These are phyloP conservation scores for Onychomys arenicola DNA, from an alignment of 2,797 vertebrate species.

Conservation along the genomic window DNA sequence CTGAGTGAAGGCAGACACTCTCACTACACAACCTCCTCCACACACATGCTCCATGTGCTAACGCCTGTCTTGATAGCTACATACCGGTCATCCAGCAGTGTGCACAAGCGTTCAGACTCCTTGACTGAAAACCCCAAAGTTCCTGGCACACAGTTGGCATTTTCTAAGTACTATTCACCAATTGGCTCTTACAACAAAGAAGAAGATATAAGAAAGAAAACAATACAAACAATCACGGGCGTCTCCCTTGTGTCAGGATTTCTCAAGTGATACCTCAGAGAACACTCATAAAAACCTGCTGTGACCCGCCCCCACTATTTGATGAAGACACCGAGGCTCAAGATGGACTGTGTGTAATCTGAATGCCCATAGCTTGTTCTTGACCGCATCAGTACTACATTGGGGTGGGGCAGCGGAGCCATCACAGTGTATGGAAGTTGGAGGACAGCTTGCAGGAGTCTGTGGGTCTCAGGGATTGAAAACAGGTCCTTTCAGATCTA, in stretches of 20 bases:
- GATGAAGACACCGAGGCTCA: background rate
- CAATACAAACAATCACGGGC: background rate
- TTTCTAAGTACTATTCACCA: background rate
- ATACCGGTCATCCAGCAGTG: background rate
- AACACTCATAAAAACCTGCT: slow-evolving; percentile 5
- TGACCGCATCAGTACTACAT: background rate
- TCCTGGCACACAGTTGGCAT: background rate
- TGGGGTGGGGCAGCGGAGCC: background rate
- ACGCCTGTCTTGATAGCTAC: background rate
- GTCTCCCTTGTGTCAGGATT: background rate
- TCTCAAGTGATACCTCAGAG: background rate
- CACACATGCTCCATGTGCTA: background rate
- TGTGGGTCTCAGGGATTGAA: background rate
- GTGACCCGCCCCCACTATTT: background rate
- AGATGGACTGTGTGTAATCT: background rate
- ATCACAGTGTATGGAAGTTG: background rate
- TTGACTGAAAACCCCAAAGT: background rate
- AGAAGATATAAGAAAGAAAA: background rate
- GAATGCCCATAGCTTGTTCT: background rate
- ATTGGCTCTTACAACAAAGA: background rate
- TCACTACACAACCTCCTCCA: background rate
- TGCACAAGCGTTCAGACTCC: background rate
- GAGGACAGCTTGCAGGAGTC: background rate
- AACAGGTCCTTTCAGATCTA: background rate
- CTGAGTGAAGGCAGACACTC: background rate